Base-by-base conservation (phyloP, 1,140 invertebrate species). In the Drosophila paulistorum region DNA sequence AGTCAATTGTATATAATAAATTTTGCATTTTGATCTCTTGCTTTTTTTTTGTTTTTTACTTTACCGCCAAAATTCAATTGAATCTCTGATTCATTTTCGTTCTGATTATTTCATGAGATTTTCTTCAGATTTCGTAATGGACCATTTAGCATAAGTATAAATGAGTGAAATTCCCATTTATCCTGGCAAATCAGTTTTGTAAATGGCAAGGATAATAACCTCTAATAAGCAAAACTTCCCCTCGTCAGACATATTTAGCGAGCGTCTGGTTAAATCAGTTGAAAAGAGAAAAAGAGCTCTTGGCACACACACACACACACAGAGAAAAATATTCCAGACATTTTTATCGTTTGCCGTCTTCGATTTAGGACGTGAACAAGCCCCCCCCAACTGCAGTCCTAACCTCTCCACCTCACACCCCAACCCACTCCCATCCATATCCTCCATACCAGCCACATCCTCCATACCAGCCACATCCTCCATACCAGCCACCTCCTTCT, bases 331-430 rank as follows among this genome's bases (percentile, higher is more conserved):
- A 90, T 90, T 89, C 87, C 79, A 91, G 90, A 89, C 86, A 91
- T 91, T 91, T 91, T 91, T 91, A 91, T 91, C 86, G 83, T 78
- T 91, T 77, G 80, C 73, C 79, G 81, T 89, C 83, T 91, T 91
- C 90, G 90, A 91, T 91, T 90, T 89, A 79, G 66, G 60, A 79
- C 78, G 77, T 79, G 75, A 51, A 51, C 17, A 51, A 51, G 17
- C 30, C 45, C 45, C 45, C 2, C 23, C 23, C 45, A 51, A 51
- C 45, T 51, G 45, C 17, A 51, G 20, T 68, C 73, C 84, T 59
- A 37, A 42, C 73, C 37, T 17, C 39, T 35, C 26, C 48, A 20
- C 4, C 23, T 35, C 17, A 48, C 17, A 48, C 30, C 9, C 20
- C 61, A 42, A 33, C 35, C 4, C 59, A 26, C 41, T 65, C 37